Evolutionary conservation across 2,113 vertebrate genomes (phyloP).

Genomic region (Triplophysa rosa): DNA sequence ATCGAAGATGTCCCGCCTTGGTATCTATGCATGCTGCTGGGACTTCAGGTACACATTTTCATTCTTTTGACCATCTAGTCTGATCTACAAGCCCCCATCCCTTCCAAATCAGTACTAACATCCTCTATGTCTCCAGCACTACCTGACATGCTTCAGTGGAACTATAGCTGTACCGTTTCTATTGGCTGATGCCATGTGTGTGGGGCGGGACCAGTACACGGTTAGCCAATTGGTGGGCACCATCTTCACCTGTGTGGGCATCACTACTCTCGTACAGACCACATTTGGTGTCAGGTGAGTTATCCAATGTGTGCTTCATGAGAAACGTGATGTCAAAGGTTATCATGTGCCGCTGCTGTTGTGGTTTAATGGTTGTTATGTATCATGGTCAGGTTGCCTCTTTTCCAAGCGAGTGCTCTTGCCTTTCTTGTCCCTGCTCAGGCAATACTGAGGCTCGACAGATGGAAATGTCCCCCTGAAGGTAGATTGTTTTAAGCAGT

Average conservation of each 20-base stretch:
- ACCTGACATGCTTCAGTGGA: constrained; percentile 95
- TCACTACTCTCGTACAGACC: constrained; percentile 95
- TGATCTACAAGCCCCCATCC: neutral
- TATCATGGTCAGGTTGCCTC: constrained; percentile 75
- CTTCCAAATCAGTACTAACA: neutral
- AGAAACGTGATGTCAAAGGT: neutral
- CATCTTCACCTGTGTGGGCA: constrained; percentile 92
- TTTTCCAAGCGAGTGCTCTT: constrained; percentile 87
- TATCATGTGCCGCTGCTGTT: neutral
- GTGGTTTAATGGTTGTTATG: neutral
- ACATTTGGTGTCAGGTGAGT: constrained; percentile 88
- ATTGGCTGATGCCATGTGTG: constrained; percentile 90
- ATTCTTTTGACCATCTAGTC: neutral
- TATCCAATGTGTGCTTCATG: neutral
- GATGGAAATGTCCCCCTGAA: constrained; percentile 83
- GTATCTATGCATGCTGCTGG: constrained; percentile 93
- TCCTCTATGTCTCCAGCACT: constrained; percentile 77
- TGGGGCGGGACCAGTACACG: constrained; percentile 87
- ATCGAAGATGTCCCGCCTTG: constrained; percentile 94
- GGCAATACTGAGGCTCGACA: constrained; percentile 83
- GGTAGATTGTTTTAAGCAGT: constrained; percentile 62
- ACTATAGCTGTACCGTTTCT: constrained; percentile 95
- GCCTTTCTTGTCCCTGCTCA: constrained; percentile 86
- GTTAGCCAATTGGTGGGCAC: constrained; percentile 94
- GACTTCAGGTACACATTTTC: constrained; percentile 86